Conservation (phyloP, 92 coral and sea anemone genomes). For the Umimayanthus chanpuru region DNA sequence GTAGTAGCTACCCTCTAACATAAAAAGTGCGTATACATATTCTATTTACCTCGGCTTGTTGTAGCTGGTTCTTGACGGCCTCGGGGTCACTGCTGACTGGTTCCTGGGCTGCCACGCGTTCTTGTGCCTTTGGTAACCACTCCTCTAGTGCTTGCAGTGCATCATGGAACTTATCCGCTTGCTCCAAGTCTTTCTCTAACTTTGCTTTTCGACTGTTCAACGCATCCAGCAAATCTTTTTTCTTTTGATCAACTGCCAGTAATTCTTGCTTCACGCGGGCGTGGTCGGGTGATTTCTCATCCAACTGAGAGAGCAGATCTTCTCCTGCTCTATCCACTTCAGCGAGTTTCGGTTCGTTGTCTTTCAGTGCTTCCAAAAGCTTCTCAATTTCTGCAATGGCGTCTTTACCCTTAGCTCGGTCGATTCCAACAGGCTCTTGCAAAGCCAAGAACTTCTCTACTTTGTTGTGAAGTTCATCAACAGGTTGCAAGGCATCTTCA, state of each 20-base stretch:
- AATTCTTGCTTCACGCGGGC: slow-evolving; percentile 74
- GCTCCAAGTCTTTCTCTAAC: slow-evolving; percentile 72
- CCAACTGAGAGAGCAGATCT: slow-evolving; percentile 66
- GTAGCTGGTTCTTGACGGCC: slow-evolving; percentile 83
- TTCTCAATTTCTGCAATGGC: slow-evolving; percentile 71
- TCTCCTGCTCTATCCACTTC: slow-evolving; percentile 72
- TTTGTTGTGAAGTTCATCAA: slow-evolving; percentile 76
- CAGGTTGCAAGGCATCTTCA: slow-evolving; percentile 70
- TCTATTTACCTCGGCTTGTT: slow-evolving; percentile 82
- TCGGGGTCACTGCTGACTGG: slow-evolving; percentile 92
- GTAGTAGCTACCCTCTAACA: too few species aligned
- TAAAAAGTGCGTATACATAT: too few species aligned
- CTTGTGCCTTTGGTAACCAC: slow-evolving; percentile 85
- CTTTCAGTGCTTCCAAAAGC: slow-evolving; percentile 64
- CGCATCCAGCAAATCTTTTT: slow-evolving; percentile 69
- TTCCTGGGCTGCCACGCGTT: slow-evolving; percentile 80
- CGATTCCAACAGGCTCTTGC: slow-evolving; percentile 85
- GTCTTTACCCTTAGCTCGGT: slow-evolving; percentile 70
- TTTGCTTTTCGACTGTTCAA: slow-evolving; percentile 62
- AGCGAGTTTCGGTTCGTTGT: slow-evolving; percentile 66
- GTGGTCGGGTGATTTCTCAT: slow-evolving; percentile 79
- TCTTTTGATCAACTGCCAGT: slow-evolving; percentile 64
- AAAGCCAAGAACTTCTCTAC: slow-evolving; percentile 68
- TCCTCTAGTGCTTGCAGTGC: slow-evolving; percentile 79
- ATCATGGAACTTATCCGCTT: slow-evolving; percentile 86